Evolutionary conservation across 2,113 vertebrate genomes (phyloP), one percentile per base, ranked within the genome.

Genomic region (Microcebus tavaratra): DNA sequence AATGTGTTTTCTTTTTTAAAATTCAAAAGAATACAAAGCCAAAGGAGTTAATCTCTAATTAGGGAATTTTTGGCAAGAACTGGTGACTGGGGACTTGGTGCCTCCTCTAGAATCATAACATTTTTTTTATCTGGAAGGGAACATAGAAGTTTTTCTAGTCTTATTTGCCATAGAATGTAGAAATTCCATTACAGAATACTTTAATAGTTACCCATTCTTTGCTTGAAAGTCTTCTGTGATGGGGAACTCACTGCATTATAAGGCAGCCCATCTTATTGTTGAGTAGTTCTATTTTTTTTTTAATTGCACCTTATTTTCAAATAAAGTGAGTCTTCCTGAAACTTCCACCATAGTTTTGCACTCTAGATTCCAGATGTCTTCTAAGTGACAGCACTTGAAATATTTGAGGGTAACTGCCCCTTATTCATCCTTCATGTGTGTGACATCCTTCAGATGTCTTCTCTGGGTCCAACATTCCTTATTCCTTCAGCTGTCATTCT

Each of bases 121-220:
- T 75, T 93, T 95, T 93, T 94, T 94, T 91, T 86, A 91, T 13
- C 55, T 70, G 70, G 61, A 85, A 87, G 55, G 78, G 97, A 96
- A 45, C 15, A 53, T 34, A 18, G 18, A 57, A 9, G 3, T 65
- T 89, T 92, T 95, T 95, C 59, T 87, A 48, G 70, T 95, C 29
- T 73, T 63, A 78, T 93, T 97, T 95, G 80, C 39, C n/a, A 72
- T 1, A 91, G 93, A 82, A 63, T 81, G 34, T 23, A 88, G 78
- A 75, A 48, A 96, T 91, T 83, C 67, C 42, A 76, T 91, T 75
- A 65, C 8, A 42, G 31, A 85, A 39, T 73, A 96, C 83, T 70
- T 65, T 55, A 48, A 59, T 89, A 89, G 80, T 82, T 96, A 42
- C 31, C 25, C 50, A 59, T 83, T 68, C n/a, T 95, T 94, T 20